A percentile compares a stretch with the other conserved stretches of the same genome.
Conservation (phyloP, 2,797 vertebrate species). For the Chiroxiphia lanceolata region DNA sequence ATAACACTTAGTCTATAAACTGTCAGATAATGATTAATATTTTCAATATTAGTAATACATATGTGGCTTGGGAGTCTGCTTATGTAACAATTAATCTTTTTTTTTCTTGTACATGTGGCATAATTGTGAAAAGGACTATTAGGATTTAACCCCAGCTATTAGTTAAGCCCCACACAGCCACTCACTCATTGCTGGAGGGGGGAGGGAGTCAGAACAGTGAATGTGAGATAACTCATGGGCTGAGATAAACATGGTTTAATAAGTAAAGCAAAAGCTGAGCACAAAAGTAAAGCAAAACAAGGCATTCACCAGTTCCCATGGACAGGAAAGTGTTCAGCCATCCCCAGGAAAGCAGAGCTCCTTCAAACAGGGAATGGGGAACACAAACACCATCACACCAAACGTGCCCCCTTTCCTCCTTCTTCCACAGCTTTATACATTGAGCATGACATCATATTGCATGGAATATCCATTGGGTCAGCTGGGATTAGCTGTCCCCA, state of each 20-base stretch:
- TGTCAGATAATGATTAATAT: background rate
- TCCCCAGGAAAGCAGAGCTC: background rate
- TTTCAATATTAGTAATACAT: background rate
- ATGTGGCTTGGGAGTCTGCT: background rate
- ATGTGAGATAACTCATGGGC: background rate
- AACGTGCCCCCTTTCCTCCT: background rate
- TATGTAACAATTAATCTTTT: background rate
- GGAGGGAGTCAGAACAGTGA: background rate
- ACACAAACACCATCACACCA: background rate
- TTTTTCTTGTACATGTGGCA: background rate
- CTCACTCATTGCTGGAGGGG: background rate
- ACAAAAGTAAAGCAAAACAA: background rate
- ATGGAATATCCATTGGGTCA: too few relatives aligned
- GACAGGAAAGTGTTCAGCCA: background rate
- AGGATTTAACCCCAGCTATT: background rate
- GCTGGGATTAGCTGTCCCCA: background rate
- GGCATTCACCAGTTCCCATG: background rate
- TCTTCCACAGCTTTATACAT: background rate
- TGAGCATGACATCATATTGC: background rate
- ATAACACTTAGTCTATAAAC: background rate
- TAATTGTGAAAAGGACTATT: background rate
- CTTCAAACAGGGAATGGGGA: background rate
- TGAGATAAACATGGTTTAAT: background rate
- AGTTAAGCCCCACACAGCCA: background rate
- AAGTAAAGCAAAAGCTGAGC: background rate